Evolutionary conservation across 2,113 vertebrate species (phyloP), one percentile per base, ranked within the genome.

Genomic region (Ctenodactylus gundi): DNA sequence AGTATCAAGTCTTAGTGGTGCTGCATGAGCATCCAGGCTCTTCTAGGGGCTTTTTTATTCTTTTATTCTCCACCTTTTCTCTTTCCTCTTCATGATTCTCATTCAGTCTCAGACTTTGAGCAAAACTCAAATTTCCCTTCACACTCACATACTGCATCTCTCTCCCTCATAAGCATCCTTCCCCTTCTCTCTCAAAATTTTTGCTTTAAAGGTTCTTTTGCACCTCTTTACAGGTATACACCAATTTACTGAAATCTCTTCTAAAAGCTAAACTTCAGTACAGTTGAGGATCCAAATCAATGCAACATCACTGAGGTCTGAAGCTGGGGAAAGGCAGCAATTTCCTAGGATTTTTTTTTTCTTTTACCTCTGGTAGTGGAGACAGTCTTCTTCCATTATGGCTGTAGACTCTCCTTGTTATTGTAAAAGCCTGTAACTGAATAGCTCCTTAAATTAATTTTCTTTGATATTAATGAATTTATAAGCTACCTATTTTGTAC

Each of bases 301-400:
- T 41, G 7, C 18, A 75, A 14, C n/a, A 91, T 65, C 58, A 49
- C 1, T 68, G 34, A 89, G 9, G 39, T 34, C 34, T 75, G 57
- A 93, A 13, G 34, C 34, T 1, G 29, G 65, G 49, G 7, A 60
- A 20, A 58, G 44, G 13, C 76, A 41, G 62, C 15, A 25, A 18
- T 89, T 91, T 73, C 83, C 73, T 93, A 73, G 58, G 39, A 39
- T n/a, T 93, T 78, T 93, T 78, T n/a, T 93, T 78, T 93, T 78
- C 80, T 31, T 88, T 94, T 73, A 51, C 27, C 58, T 91, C 34
- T 91, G 34, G 7, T 67, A 49, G 11, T 4, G 4, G 44, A n/a
- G 76, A 65, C 31, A 57, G 64, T 76, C 46, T 80, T 91, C 80
- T 81, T 65, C 9, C 34, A 68, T 29, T 84, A 44, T 14, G 7